These are phyloP conservation scores for Pampus argenteus DNA, from an alignment of 2,797 vertebrate genomes.

Conservation along the genomic window DNA sequence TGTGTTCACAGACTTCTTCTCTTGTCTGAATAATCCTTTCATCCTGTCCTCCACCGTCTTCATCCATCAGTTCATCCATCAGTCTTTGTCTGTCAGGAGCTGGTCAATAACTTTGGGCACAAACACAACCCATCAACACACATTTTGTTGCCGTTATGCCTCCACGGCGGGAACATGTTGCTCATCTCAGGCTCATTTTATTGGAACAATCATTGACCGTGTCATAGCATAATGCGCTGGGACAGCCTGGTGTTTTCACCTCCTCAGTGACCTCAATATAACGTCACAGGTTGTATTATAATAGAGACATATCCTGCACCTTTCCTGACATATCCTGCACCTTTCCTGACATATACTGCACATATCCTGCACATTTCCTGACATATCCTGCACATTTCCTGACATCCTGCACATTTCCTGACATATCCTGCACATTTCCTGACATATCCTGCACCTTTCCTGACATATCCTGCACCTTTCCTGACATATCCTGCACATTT, in stretches of 20 bases:
- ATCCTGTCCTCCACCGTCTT: slow-evolving; percentile 1
- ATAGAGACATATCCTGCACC: too few species aligned
- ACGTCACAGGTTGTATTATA: too few species aligned
- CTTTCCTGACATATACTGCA: too few species aligned
- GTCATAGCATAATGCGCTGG: slow-evolving; percentile 15
- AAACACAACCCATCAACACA: not conserved
- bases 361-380: too few species aligned
- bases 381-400: too few species aligned
- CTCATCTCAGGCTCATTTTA: slow-evolving; percentile 2
- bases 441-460: too few species aligned
- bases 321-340: too few species aligned
- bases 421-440: too few species aligned
- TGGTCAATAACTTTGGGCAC: not conserved
- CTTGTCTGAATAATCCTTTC: not conserved
- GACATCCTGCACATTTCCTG: too few species aligned
- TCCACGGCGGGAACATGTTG: slow-evolving; percentile 1
- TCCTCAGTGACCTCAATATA: too few species aligned
- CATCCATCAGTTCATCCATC: slow-evolving; percentile 11
- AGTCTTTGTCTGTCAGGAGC: not conserved
- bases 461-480: too few species aligned
- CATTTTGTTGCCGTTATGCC: not conserved
- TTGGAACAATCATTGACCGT: not conserved
- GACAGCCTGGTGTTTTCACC: not conserved
- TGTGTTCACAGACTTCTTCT: slow-evolving; percentile 1
- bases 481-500: too few species aligned